Percentiles rank a stretch among this genome's conserved stretches.
Evolutionary conservation across 2,113 vertebrate genomes (phyloP).

Genomic region (Enhydra lutris): DNA sequence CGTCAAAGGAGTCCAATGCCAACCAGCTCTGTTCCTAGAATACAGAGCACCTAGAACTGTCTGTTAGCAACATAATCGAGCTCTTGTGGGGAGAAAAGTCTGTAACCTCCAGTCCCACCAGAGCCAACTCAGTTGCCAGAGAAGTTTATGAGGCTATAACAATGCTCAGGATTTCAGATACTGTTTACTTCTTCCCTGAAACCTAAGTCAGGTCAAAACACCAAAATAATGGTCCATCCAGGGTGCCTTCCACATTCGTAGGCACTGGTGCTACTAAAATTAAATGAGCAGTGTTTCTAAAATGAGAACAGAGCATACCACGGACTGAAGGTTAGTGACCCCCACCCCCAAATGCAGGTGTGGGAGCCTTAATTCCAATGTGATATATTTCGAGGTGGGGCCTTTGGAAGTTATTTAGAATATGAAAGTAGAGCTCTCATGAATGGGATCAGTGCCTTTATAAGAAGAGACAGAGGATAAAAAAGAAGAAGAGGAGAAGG

Average conservation of each 20-base stretch:
- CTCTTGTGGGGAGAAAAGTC: background rate
- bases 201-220: background rate
- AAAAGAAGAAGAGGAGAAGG: too few species aligned
- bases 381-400: background rate
- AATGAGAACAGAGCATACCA: background rate
- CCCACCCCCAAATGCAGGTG: background rate
- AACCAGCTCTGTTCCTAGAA: background rate
- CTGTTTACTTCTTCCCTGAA: constrained; percentile 17
- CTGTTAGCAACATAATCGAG: background rate
- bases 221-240: background rate
- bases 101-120: background rate
- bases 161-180: background rate
- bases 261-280: background rate
- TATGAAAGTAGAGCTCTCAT: background rate
- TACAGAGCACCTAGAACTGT: background rate
- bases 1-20: background rate
- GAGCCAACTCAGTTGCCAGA: background rate
- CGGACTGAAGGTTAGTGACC: background rate
- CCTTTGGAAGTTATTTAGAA: background rate
- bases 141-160: background rate
- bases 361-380: background rate
- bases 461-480: background rate
- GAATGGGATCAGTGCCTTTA: background rate
- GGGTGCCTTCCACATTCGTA: background rate
- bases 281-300: background rate